These are phyloP conservation scores for Corydoras sp. DNA, from an alignment of 2,113 vertebrate genomes.

Conservation along the genomic window DNA sequence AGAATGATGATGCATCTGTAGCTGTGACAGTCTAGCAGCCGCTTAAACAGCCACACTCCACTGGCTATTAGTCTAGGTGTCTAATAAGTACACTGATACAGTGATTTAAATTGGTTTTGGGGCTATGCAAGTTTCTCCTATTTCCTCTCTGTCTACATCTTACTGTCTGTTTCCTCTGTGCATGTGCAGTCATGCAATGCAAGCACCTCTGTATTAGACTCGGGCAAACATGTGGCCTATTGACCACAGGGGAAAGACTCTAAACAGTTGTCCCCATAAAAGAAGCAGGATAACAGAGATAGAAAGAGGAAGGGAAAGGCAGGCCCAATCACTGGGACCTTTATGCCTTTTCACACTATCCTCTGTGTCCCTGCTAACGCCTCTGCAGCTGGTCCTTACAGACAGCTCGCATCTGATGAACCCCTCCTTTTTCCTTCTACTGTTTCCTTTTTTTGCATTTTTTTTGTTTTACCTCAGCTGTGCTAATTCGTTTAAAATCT, in stretches of 20 bases:
- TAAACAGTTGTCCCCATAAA: conserved; percentile 56
- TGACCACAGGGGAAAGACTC: conserved; percentile 56
- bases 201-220: conserved; percentile 28
- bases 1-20: conserved; percentile 30
- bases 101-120: not conserved
- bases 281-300: conserved; percentile 16
- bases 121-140: conserved; percentile 22
- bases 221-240: conserved; percentile 45
- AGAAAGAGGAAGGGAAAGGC: conserved; percentile 27
- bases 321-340: conserved; percentile 60
- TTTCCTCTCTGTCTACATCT: conserved; percentile 13
- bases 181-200: conserved; percentile 9
- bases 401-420: conserved; percentile 17
- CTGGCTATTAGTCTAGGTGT: conserved; percentile 4
- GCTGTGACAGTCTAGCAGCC: conserved; percentile 20
- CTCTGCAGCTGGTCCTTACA: conserved; percentile 36
- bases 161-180: conserved; percentile 17
- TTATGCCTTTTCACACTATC: conserved; percentile 55
- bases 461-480: not conserved
- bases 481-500: no score
- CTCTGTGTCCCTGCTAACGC: conserved; percentile 42
- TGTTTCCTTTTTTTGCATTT: not conserved
- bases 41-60: conserved; percentile 11
- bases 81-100: not conserved
- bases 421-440: conserved; percentile 6